Evolutionary conservation across 2,797 vertebrate genomes (phyloP).

Genomic region (Toxotes lorentzi): DNA sequence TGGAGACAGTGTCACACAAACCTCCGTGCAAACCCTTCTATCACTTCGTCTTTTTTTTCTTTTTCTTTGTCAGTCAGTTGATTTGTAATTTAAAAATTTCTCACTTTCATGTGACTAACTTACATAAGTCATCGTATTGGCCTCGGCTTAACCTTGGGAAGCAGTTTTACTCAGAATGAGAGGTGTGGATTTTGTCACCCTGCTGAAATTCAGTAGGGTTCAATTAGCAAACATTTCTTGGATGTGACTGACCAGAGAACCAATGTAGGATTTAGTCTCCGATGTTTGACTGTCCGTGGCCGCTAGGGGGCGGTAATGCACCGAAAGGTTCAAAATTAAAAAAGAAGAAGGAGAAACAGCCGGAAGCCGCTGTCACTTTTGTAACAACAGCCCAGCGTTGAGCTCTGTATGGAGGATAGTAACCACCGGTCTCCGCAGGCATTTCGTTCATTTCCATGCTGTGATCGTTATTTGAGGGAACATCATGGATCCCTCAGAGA

Average conservation of each 20-base stretch:
- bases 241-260: neutral
- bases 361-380: constrained; percentile 54
- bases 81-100: neutral
- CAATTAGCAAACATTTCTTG: neutral
- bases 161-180: too few species aligned
- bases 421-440: fast-evolving
- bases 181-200: too few species aligned
- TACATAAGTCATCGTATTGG: too few species aligned
- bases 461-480: neutral
- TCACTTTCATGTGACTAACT: too few species aligned
- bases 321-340: neutral
- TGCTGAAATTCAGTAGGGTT: too few species aligned
- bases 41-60: neutral
- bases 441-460: neutral
- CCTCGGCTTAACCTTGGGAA: too few species aligned
- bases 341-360: constrained; percentile 20
- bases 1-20: neutral
- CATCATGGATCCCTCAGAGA: constrained; percentile 59
- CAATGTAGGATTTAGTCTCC: too few species aligned
- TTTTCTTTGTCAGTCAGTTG: neutral
- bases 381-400: constrained; percentile 3
- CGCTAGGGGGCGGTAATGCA: constrained; percentile 32
- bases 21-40: too few species aligned
- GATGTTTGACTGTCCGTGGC: neutral
- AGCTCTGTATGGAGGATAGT: neutral